Conservation (phyloP, 2,888 invertebrate genomes). For the Amblyteles armatorius region DNA sequence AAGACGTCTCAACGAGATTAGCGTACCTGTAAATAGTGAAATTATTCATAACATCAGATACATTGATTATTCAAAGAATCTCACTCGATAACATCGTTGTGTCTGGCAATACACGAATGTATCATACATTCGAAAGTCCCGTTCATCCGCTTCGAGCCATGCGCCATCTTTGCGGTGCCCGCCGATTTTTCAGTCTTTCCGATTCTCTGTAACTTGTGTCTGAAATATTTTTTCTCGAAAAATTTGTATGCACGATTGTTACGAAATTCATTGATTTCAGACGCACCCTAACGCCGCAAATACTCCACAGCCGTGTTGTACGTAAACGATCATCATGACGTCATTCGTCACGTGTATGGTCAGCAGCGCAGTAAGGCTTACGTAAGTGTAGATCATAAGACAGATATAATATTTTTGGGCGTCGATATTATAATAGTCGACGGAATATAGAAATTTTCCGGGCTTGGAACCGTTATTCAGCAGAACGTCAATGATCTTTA, state of each 20-base stretch:
- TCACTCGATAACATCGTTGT: constrained; percentile 57
- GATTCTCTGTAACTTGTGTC: constrained; percentile 35
- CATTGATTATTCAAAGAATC: background rate
- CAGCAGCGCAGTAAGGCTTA: background rate
- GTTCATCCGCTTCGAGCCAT: background rate
- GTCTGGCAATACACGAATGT: constrained; percentile 29
- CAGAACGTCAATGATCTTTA: too few species aligned
- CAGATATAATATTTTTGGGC: constrained; percentile 19
- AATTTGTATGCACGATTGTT: background rate
- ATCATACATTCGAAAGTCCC: constrained; percentile 11
- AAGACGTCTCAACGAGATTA: constrained; percentile 24
- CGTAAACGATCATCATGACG: constrained; percentile 36
- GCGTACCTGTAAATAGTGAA: constrained; percentile 28
- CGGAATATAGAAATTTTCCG: too few species aligned
- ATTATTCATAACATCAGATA: background rate
- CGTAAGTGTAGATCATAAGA: background rate
- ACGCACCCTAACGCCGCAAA: constrained; percentile 49
- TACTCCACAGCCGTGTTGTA: constrained; percentile 49
- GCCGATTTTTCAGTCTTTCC: constrained; percentile 15
- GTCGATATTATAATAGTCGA: too few species aligned
- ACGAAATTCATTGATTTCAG: background rate
- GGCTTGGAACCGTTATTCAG: too few species aligned
- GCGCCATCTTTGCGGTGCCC: background rate
- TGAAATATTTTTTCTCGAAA: background rate
- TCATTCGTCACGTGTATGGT: constrained; percentile 10